These are phyloP conservation scores for Brachyhypopomus occidentalis DNA, from an alignment of 2,113 vertebrate genomes.

Conservation along the genomic window DNA sequence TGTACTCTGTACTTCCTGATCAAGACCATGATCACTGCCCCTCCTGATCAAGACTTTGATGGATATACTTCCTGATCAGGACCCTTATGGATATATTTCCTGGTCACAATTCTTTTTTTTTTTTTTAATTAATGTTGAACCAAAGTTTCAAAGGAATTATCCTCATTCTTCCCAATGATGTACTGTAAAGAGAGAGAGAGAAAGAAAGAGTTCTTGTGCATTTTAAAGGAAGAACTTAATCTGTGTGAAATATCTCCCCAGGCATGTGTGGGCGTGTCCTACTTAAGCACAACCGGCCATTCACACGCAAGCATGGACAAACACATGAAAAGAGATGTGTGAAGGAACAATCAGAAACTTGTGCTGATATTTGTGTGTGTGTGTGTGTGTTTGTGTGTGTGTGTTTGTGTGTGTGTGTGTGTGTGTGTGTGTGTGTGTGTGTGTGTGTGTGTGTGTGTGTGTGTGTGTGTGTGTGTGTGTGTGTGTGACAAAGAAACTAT, in stretches of 20 bases:
- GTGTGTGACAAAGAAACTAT: not conserved
- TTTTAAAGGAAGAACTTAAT: too few species aligned
- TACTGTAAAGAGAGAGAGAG: too few species aligned
- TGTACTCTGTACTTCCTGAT: too few species aligned
- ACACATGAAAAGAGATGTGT: not conserved
- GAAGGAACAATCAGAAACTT: not conserved
- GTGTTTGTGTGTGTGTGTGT: not conserved
- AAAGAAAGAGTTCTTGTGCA: too few species aligned
- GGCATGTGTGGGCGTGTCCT: too few species aligned
- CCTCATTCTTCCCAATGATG: too few species aligned
- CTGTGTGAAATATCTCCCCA: too few species aligned
- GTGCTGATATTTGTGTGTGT: not conserved
- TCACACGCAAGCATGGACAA: not conserved
- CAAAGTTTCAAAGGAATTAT: not conserved
- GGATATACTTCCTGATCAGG: too few species aligned
- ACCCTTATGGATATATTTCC: not conserved
- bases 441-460: not conserved
- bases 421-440: not conserved
- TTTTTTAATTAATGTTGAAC: not conserved
- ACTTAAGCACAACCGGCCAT: too few species aligned
- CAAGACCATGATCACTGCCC: too few species aligned
- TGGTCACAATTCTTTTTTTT: not conserved
- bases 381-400: not conserved
- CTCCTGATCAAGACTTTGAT: too few species aligned
- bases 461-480: not conserved